Evolutionary conservation across 2,113 vertebrate species (phyloP), one percentile per base, ranked within the genome.

Genomic region (Rhinichthys klamathensis): DNA sequence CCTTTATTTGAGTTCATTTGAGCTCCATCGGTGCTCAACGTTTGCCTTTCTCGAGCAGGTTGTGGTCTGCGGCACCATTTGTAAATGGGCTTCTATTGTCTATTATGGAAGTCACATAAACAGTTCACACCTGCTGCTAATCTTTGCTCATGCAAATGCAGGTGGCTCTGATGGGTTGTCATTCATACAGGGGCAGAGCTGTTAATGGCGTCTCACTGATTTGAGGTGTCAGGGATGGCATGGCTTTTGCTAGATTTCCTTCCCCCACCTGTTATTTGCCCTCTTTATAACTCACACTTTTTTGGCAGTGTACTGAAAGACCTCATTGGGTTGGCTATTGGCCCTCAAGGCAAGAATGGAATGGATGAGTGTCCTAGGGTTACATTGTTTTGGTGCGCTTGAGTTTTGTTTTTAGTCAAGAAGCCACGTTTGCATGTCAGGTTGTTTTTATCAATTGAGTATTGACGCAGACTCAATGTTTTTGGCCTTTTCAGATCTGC

Each of bases 401-500:
- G 23, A 32, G 18, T 10, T 79, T 79, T 0, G 58, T 18, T 46
- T 76, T 56, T 54, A 41, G 32, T 41, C 35, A 6, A 63, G 58
- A 63, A 41, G 35, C 25, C n/a, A 27, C 13, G 13, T 4, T 38
- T 54, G 46, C 65, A 41, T 79, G n/a, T 27, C 7, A 15, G 27
- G 25, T 49, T 56, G 27, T 69, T 78, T 41, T 54, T 18, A 67
- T 41, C 21, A 8, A 69, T 16, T 15, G 10, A 4, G 12, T 46
- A 51, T 75, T 44, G 16, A 27, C 8, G 2, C 41, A 8, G 2
- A 72, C 27, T 15, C 82, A 27, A 63, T 41, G 23, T 70, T 56
- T 56, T 23, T 56, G 77, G 2, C 49, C 63, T 69, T 87, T 46
- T 44, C 82, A 97, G 96, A 96, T 94, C 95, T 93, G 91, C 90